phyloP scores from a whole-genome alignment of 2,888 invertebrate species.

The Neoscelio sp. region DNA sequence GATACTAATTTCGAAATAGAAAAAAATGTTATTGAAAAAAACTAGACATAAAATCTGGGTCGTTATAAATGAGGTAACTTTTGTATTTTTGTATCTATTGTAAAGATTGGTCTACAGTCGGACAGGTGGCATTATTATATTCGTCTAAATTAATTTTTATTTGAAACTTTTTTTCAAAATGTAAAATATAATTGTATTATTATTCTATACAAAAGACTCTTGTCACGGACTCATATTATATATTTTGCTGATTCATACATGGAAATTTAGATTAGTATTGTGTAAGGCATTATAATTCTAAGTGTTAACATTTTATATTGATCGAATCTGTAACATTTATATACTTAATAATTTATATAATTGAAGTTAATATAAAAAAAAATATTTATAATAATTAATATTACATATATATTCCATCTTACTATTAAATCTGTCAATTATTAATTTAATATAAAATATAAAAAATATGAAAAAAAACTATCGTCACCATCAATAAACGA shows the following conservation, averaged over 20 bases:
- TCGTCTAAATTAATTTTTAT: slow-evolving; percentile 42
- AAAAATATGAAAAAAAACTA: too few species aligned
- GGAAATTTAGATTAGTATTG: slow-evolving; percentile 30
- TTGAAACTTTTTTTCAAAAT: slow-evolving; percentile 24
- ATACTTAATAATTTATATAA: too few species aligned
- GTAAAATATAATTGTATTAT: slow-evolving; percentile 42
- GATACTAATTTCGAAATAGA: too few species aligned
- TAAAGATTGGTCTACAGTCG: not conserved
- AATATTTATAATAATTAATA: too few species aligned
- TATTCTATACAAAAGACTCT: slow-evolving; percentile 27
- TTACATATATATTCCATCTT: too few species aligned
- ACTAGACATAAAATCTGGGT: too few species aligned
- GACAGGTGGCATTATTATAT: slow-evolving; percentile 39
- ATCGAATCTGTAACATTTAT: slow-evolving; percentile 5
- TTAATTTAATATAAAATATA: too few species aligned
- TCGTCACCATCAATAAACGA: too few species aligned
- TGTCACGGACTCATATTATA: slow-evolving; percentile 25
- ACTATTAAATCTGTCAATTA: too few species aligned
- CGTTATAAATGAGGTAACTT: not conserved
- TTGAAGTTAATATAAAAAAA: too few species aligned
- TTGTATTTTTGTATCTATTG: slow-evolving; percentile 14
- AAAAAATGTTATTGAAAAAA: too few species aligned
- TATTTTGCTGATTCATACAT: slow-evolving; percentile 54
- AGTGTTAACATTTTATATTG: slow-evolving; percentile 23
- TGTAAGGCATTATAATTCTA: slow-evolving; percentile 7